phyloP scores from a whole-genome alignment of 2,888 invertebrate species.

The Allacma fusca region DNA sequence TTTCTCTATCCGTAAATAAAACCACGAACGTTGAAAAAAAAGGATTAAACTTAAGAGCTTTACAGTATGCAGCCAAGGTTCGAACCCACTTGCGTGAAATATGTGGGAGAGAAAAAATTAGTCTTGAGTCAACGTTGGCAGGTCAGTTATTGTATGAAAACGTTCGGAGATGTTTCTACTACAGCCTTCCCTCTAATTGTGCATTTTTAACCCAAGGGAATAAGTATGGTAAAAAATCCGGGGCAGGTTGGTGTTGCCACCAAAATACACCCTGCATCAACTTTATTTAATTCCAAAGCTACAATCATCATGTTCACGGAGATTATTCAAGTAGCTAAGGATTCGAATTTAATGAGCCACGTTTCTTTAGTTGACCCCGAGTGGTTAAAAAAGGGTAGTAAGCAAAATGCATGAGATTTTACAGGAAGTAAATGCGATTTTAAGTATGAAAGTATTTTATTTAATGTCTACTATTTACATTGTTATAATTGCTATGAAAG shows the following conservation, averaged over 20 bases:
- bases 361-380: slow-evolving; percentile 37
- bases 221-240: slow-evolving; percentile 46
- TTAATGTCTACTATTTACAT: too few species aligned
- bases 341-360: slow-evolving; percentile 37
- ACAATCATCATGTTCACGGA: slow-evolving; percentile 37
- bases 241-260: slow-evolving; percentile 44
- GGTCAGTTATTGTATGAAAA: slow-evolving; percentile 59
- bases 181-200: slow-evolving; percentile 85
- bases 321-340: slow-evolving; percentile 31
- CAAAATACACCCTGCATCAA: slow-evolving; percentile 54
- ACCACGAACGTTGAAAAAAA: too few species aligned
- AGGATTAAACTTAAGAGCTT: slow-evolving; percentile 80
- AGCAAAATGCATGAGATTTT: not conserved
- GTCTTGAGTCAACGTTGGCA: slow-evolving; percentile 42
- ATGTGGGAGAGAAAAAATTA: slow-evolving; percentile 66
- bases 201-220: slow-evolving; percentile 66
- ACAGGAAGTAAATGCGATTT: too few species aligned
- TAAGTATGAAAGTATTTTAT: too few species aligned
- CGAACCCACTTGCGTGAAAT: slow-evolving; percentile 80
- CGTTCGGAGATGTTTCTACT: slow-evolving; percentile 77
- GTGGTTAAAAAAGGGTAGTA: slow-evolving; percentile 22
- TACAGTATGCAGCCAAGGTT: slow-evolving; percentile 81
- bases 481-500: too few species aligned
- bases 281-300: slow-evolving; percentile 34
- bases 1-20: too few species aligned